Conservation (phyloP, 2,888 invertebrate species). For the Choristoneura rosaceana region DNA sequence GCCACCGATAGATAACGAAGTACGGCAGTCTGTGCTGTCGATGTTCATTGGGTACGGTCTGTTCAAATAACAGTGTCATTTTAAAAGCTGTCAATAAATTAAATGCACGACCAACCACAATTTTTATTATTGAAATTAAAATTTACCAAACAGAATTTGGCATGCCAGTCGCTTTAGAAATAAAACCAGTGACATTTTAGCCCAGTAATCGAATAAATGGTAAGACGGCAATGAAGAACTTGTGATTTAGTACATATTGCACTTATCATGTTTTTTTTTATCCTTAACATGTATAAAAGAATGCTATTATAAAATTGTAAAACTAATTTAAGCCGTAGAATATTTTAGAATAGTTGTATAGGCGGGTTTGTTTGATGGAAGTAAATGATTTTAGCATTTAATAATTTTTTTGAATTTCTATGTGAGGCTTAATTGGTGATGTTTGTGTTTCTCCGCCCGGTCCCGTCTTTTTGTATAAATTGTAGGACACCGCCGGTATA, state of each 20-base stretch:
- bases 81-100: not conserved
- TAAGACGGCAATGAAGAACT: constrained; percentile 47
- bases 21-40: too few species aligned
- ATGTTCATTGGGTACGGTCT: not conserved
- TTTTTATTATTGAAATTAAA: too few species aligned
- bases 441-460: constrained; percentile 48
- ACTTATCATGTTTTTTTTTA: constrained; percentile 46
- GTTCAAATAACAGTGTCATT: not conserved
- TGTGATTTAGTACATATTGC: constrained; percentile 56
- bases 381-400: constrained; percentile 70
- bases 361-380: constrained; percentile 63
- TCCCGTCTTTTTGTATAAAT: constrained; percentile 47
- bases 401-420: constrained; percentile 49
- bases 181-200: not conserved
- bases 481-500: constrained; percentile 4
- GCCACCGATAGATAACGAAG: too few species aligned
- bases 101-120: not conserved
- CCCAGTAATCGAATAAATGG: constrained; percentile 29
- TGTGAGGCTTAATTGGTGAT: constrained; percentile 67
- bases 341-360: constrained; percentile 57
- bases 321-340: constrained; percentile 58
- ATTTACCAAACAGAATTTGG: not conserved
- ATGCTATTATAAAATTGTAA: constrained; percentile 55
- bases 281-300: constrained; percentile 50
- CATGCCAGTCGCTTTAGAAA: not conserved